These are phyloP conservation scores for Pentalonia nigronervosa DNA, from an alignment of 1,140 invertebrate genomes.

Conservation along the genomic window DNA sequence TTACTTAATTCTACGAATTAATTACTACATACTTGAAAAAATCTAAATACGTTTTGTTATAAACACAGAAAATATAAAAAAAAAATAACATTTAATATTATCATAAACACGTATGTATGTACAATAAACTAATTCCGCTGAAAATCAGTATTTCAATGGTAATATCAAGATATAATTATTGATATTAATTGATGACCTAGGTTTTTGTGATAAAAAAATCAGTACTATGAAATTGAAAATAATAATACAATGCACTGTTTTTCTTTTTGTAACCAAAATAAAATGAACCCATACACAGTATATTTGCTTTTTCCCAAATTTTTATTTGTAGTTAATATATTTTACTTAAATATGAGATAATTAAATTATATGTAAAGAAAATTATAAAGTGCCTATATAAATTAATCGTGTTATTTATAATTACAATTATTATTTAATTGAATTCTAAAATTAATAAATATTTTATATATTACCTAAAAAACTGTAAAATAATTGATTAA, in stretches of 20 bases:
- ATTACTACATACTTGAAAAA: not conserved
- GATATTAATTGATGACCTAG: not conserved
- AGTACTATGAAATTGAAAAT: not conserved
- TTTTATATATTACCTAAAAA: not conserved
- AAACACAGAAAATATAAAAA: not conserved
- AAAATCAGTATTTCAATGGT: not conserved
- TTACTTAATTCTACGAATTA: not conserved
- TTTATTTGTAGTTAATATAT: not conserved
- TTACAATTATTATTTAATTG: not conserved
- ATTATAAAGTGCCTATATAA: not conserved
- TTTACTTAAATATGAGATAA: not conserved
- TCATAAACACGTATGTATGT: too few species aligned
- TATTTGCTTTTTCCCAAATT: not conserved
- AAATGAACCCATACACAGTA: not conserved
- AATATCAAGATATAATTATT: not conserved
- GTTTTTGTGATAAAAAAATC: not conserved
- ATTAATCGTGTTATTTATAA: not conserved
- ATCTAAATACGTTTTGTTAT: not conserved
- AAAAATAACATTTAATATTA: not conserved
- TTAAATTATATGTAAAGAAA: not conserved
- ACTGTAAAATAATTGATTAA: not conserved
- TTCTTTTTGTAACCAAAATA: not conserved
- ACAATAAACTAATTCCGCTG: not conserved
- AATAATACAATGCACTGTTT: not conserved
- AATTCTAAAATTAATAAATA: not conserved